phyloP scores from a whole-genome alignment of 2,888 invertebrate species.

The Ypsolopha sequella region DNA sequence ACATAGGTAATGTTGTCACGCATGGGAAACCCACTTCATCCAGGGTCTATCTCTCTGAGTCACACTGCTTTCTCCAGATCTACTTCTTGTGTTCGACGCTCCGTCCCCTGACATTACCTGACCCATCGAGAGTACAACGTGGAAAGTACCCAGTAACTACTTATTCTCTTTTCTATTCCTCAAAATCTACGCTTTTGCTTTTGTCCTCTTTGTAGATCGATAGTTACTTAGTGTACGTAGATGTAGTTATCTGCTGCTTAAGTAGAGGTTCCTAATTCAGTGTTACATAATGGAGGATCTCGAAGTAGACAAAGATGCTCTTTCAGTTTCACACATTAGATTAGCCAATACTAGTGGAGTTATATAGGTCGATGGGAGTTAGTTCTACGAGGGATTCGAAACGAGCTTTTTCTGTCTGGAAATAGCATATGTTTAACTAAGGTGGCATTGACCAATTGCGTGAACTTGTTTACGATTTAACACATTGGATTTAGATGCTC shows the following conservation, averaged over 20 bases:
- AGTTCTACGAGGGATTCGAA: too few relatives aligned
- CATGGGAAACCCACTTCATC: neutral
- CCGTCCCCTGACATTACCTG: neutral
- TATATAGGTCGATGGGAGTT: too few relatives aligned
- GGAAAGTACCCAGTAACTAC: too few relatives aligned
- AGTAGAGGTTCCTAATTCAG: conserved; percentile 12
- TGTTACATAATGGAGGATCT: conserved; percentile 20
- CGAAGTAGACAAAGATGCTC: conserved; percentile 1
- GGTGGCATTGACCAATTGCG: too few relatives aligned
- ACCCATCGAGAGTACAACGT: neutral
- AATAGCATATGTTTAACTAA: too few relatives aligned
- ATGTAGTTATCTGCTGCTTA: conserved; percentile 11
- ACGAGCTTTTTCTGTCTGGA: too few relatives aligned
- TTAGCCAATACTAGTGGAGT: too few relatives aligned
- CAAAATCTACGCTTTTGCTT: too few relatives aligned
- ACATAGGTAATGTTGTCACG: conserved; percentile 36
- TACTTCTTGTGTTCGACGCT: neutral
- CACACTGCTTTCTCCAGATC: neutral
- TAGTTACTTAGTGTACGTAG: neutral
- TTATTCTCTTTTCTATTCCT: too few relatives aligned
- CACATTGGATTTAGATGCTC: too few relatives aligned
- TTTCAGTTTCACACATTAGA: neutral
- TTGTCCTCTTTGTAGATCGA: neutral
- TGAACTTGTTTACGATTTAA: too few relatives aligned
- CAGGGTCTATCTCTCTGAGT: too few relatives aligned